These are phyloP conservation scores for Elymnias hypermnestra DNA, from an alignment of 1,140 invertebrate species.

Conservation along the genomic window DNA sequence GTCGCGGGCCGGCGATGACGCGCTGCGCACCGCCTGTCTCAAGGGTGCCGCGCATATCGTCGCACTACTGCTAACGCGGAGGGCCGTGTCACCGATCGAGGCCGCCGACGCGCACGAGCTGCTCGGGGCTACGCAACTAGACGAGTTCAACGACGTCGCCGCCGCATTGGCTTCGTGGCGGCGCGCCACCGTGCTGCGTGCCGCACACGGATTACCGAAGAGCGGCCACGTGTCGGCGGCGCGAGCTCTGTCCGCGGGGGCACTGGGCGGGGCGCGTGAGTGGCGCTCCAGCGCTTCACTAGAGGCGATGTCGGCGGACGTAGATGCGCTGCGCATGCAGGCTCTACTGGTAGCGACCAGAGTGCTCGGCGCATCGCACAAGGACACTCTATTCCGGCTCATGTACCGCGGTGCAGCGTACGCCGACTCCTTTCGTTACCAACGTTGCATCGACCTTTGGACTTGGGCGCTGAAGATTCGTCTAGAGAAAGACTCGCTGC, in stretches of 20 bases:
- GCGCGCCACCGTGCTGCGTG: slow-evolving; percentile 76
- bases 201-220: slow-evolving; percentile 13
- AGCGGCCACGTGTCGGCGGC: slow-evolving; percentile 51
- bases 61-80: slow-evolving; percentile 81
- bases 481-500: slow-evolving; percentile 85
- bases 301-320: slow-evolving; percentile 78
- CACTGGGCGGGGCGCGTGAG: slow-evolving; percentile 81
- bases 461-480: slow-evolving; percentile 86
- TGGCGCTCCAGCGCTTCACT: slow-evolving; percentile 84
- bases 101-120: slow-evolving; percentile 90
- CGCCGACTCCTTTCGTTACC: slow-evolving; percentile 89
- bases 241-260: slow-evolving; percentile 61
- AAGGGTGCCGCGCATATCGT: slow-evolving; percentile 90
- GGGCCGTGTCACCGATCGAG: slow-evolving; percentile 80
- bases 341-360: slow-evolving; percentile 89
- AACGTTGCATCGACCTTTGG: slow-evolving; percentile 92
- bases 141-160: slow-evolving; percentile 86
- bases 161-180: slow-evolving; percentile 82
- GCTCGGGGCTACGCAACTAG: slow-evolving; percentile 88
- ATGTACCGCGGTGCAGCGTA: slow-evolving; percentile 85
- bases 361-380: slow-evolving; percentile 87
- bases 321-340: slow-evolving; percentile 89
- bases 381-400: slow-evolving; percentile 79
- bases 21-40: slow-evolving; percentile 91
- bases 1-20: slow-evolving; percentile 92